These are phyloP conservation scores for Harlomillsia oculata DNA, from an alignment of 1,140 invertebrate genomes.

Conservation along the genomic window DNA sequence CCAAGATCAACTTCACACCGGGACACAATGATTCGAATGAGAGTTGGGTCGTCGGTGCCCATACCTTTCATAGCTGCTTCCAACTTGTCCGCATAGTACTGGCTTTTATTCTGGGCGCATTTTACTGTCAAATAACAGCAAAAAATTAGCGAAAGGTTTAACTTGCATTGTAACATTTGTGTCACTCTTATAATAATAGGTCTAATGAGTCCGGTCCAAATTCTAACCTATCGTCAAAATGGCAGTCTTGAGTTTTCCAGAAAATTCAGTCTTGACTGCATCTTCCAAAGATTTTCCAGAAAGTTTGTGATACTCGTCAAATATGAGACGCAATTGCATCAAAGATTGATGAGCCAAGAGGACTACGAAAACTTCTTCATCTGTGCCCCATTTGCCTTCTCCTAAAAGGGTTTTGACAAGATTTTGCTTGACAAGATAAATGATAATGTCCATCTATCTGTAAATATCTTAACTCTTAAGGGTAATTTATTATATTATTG, in stretches of 20 bases:
- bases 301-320: conserved; percentile 57
- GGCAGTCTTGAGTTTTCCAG: conserved; percentile 52
- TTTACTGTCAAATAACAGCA: conserved; percentile 52
- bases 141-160: conserved; percentile 2
- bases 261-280: conserved; percentile 54
- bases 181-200: neutral
- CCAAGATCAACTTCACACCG: conserved; percentile 62
- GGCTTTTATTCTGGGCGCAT: conserved; percentile 55
- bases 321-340: conserved; percentile 54
- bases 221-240: conserved; percentile 51
- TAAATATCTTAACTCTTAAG: no score
- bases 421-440: neutral
- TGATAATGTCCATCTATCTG: neutral
- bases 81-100: conserved; percentile 63
- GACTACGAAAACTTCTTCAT: conserved; percentile 59
- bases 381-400: conserved; percentile 61
- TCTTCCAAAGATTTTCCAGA: conserved; percentile 56
- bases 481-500: no score
- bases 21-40: conserved; percentile 62
- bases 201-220: neutral
- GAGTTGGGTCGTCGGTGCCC: conserved; percentile 59
- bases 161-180: neutral
- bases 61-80: conserved; percentile 59
- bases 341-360: conserved; percentile 59
- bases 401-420: conserved; percentile 37